These are phyloP conservation scores for Schizaphis graminum DNA, from an alignment of 2,888 invertebrate species.

Conservation along the genomic window DNA sequence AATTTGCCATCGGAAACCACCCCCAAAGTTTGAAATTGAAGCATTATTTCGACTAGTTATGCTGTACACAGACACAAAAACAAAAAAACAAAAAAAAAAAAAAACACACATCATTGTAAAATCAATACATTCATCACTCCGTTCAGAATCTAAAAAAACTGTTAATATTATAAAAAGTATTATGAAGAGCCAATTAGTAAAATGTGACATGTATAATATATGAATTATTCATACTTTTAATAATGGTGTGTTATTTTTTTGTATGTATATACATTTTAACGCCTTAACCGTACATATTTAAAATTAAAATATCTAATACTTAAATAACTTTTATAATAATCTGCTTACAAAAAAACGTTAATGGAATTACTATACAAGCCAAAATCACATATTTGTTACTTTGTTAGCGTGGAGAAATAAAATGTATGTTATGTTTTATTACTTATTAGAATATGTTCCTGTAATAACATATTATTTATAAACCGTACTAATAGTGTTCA, in stretches of 20 bases:
- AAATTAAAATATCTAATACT: background rate
- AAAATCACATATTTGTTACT: background rate
- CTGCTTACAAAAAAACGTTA: background rate
- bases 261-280: background rate
- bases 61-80: no score
- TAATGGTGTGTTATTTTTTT: background rate
- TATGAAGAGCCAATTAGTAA: background rate
- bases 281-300: background rate
- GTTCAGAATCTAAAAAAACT: background rate
- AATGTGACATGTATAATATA: background rate
- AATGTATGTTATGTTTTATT: background rate
- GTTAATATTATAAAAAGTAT: background rate
- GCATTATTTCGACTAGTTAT: no score
- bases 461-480: background rate
- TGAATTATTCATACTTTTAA: background rate
- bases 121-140: no score
- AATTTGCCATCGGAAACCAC: no score
- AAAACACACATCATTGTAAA: no score
- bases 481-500: background rate
- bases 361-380: background rate
- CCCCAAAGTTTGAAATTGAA: no score
- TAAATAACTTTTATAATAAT: background rate
- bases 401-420: background rate
- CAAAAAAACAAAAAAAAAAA: no score
- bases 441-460: background rate